Conservation (phyloP, 2,113 vertebrate species). For the Chloropsis cyanopogon region DNA sequence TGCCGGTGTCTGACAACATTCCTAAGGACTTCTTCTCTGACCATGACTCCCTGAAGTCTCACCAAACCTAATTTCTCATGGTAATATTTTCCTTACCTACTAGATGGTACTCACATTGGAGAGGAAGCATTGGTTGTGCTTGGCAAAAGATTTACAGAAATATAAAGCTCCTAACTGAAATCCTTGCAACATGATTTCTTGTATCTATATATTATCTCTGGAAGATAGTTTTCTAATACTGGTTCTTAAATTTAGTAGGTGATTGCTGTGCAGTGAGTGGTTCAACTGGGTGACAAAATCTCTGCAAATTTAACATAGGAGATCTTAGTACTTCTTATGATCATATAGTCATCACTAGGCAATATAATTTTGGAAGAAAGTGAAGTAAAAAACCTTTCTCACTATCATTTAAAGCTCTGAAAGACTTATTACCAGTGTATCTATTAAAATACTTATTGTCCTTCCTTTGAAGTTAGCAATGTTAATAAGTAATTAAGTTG, state of each 20-base stretch:
- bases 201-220: neutral
- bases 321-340: neutral
- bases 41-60: neutral
- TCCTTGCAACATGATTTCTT: neutral
- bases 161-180: neutral
- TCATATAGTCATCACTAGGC: neutral
- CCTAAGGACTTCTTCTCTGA: neutral
- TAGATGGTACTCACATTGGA: neutral
- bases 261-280: neutral
- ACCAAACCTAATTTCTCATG: neutral
- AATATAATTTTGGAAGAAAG: neutral
- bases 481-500: neutral
- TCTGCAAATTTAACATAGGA: neutral
- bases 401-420: neutral
- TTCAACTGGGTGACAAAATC: neutral
- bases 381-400: neutral
- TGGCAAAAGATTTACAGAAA: neutral
- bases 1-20: neutral
- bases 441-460: neutral
- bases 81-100: neutral
- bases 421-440: neutral
- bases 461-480: neutral
- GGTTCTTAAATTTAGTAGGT: neutral
- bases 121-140: neutral
- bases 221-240: neutral